Evolutionary conservation across 2,797 vertebrate genomes (phyloP), one percentile per base, ranked within the genome.

Genomic region (Poliocrania exsul): DNA sequence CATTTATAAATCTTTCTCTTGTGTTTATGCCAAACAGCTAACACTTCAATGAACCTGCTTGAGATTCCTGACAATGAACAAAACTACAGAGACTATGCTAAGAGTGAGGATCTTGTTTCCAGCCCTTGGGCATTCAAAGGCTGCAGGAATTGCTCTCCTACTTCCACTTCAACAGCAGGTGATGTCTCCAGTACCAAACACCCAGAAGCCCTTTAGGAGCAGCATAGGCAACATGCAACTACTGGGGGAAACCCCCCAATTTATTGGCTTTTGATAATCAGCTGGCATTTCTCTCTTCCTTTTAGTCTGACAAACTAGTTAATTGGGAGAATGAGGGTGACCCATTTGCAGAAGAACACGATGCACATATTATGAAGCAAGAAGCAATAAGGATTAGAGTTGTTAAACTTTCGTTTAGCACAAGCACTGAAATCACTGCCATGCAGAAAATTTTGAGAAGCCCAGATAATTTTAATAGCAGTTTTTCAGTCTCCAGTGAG

Each of bases 1-100:
- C 77, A 56, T 93, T 96, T 86, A 81, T 62, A 90, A 73, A 87
- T 38, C 6, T 51, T 19, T 85, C 40, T 86, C 53, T 46, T 21
- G 2, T 78, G 40, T 57, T 88, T 70, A 81, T 33, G 38, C 24
- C 73, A 78, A 81, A 80, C 49, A 91, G 37, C 9, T 80, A 71
- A 71, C 0, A 1, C 23, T 58, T 16, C 40, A 81, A 37, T 89
- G 72, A 93, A 91, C 26, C 31, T 86, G 49, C 44, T 24, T 81
- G 81, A 88, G 29, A 64, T 82, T 87, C 62, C 67, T 67, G 64
- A 83, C 44, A 92, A 73, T 5, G 11, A 85, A 53, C 21, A 61
- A 90, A 86, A 61, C 44, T 26, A 75, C 81, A 81, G 17, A 87
- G 77, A 58, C 15, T 29, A 11, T 31, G 46, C 29, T 46, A 65